Conservation (phyloP, 92 coral and sea anemone species). For the Phenganax marumi region DNA sequence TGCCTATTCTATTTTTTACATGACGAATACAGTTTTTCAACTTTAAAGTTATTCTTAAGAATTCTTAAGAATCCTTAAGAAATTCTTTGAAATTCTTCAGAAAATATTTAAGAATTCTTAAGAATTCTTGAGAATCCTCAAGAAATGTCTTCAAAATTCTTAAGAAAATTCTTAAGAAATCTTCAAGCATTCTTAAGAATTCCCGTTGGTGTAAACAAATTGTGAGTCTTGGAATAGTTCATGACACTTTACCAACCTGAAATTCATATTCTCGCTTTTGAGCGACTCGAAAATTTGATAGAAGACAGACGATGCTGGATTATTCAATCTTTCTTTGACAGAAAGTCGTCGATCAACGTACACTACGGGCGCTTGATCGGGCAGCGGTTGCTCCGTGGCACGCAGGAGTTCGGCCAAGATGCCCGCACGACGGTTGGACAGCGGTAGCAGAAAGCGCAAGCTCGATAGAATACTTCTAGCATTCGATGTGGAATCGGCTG, state of each 20-base stretch:
- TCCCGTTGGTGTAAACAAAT: no score
- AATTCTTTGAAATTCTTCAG: no score
- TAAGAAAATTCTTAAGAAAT: no score
- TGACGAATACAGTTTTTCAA: no score
- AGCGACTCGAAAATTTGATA: conserved; percentile 77
- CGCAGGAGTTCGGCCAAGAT: conserved; percentile 77
- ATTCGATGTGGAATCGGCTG: not conserved
- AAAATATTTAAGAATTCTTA: no score
- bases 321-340: conserved; percentile 63
- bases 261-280: conserved; percentile 73
- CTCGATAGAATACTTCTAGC: conserved; percentile 24
- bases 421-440: conserved; percentile 90
- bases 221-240: no score
- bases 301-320: conserved; percentile 66
- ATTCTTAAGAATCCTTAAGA: no score
- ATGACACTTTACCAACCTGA: conserved; percentile 62
- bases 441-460: conserved; percentile 81
- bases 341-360: conserved; percentile 83
- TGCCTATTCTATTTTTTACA: no score
- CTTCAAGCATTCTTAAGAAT: no score
- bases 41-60: no score
- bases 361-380: conserved; percentile 87
- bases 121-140: no score
- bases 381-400: conserved; percentile 77
- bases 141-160: no score